A percentile compares a stretch with the other conserved stretches of the same genome.
Conservation (phyloP, 2,113 vertebrate species). For the Tauraco erythrolophus region DNA sequence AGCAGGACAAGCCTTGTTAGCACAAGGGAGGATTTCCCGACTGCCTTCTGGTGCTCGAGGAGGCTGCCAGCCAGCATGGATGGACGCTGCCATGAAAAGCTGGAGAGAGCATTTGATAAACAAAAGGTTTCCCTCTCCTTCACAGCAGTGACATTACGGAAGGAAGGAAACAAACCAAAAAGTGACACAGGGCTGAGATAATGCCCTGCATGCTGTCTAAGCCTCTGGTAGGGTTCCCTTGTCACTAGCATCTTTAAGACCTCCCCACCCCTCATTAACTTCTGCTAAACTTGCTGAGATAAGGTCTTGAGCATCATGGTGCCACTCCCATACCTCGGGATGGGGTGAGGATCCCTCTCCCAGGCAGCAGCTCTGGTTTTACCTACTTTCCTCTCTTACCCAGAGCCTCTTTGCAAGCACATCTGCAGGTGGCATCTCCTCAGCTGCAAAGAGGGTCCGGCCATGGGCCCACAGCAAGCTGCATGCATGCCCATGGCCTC, state of each 20-base stretch:
- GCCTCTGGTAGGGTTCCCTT: not conserved
- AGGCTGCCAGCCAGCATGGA: not conserved
- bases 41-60: rapidly evolving
- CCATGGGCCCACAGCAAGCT: not conserved
- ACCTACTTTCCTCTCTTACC: not conserved
- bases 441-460: not conserved
- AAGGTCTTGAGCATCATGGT: not conserved
- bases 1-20: not conserved
- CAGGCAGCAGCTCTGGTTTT: not conserved
- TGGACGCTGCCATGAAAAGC: not conserved
- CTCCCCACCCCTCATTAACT: not conserved
- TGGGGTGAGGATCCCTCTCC: not conserved
- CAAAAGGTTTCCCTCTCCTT: not conserved
- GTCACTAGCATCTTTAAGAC: not conserved
- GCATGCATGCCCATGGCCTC: rapidly evolving
- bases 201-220: rapidly evolving
- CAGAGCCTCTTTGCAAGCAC: not conserved
- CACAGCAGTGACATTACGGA: not conserved
- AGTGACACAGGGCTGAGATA: not conserved
- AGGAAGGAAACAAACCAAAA: not conserved
- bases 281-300: not conserved
- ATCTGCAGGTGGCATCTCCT: not conserved
- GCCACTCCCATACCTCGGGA: not conserved
- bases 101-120: not conserved
- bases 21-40: not conserved